Evolutionary conservation across 1,140 invertebrate species (phyloP), one percentile per base, ranked within the genome.

Genomic region (Triops cancriformis): DNA sequence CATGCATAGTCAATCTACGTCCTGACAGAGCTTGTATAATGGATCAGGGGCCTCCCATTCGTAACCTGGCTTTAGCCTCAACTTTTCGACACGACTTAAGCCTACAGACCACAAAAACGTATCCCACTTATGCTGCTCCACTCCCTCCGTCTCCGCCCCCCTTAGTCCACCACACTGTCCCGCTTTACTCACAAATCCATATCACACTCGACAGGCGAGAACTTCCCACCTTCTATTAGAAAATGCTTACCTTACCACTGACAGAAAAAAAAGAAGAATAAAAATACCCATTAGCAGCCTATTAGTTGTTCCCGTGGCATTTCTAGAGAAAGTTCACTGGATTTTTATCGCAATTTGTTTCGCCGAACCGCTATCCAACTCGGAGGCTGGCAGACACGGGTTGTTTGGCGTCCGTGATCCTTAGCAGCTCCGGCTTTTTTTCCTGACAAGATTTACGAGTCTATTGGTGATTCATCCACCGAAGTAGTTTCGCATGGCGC

Each of bases 1-100:
- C 51, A 64, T 64, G 51, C 51, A 64, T 64, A 64, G 51, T 64
- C 51, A 64, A 64, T 64, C 51, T 64, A 23, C 14, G 51, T 23
- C 51, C 51, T 64, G 51, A 64, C 51, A 64, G n/a, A 10, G 51
- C 51, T 64, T 64, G 51, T 64, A 64, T 64, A 64, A 64, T 64
- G 51, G 51, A 64, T 64, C 51, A 64, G 51, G 31, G 51, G 51
- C 51, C 51, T 64, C 51, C 51, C 51, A 18, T 64, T 64, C 51
- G n/a, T 64, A 64, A 64, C 51, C 51, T 64, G 51, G n/a, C 14
- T 64, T 23, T 23, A 23, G 5, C 23, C 51, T 64, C 10, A 64
- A 64, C 9, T 64, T 64, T 23, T 14, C 14, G 9, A 64, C 51
- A 64, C 14, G 23, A 64, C 18, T 23, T 64, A 64, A n/a, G 51